Base-by-base conservation (phyloP, 2,888 invertebrate species). In the Acronicta aceris region DNA sequence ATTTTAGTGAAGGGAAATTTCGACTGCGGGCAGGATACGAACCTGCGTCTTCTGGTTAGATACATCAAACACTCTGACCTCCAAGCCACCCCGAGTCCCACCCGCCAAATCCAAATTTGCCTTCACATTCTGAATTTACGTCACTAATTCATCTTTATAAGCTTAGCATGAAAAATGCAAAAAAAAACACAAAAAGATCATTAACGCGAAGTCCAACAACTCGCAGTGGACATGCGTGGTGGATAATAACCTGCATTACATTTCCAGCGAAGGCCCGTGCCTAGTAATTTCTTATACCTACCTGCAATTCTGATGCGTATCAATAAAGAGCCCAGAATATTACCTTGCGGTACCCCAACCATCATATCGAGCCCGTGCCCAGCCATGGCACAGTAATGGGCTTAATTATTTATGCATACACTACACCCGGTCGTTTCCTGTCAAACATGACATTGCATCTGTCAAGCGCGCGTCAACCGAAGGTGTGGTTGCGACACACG, bases 401-500 rank as follows among this genome's bases (percentile, higher is more conserved):
- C 13, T 36, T 12, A 38, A 38, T 38, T 38, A 38, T 38, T 38
- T 38, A 38, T 38, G 43, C 45, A 38, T 48, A 51, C 16, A 40
- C 16, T 51, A 38, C 61, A 60, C 43, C 48, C 75, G 64, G 77
- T 51, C 74, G 63, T 61, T 59, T 50, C 73, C 71, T 79, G 78
- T 78, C 81, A 73, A 73, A 59, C 64, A 51, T 78, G 81, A 82
- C 81, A 80, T 78, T 76, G 76, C 70, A 61, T 73, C 78, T 75
- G 74, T 82, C 82, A 75, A 36, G 49, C 58, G 47, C 40, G 13
- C 54, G 66, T 60, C 65, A 72, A 16, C 45, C 49, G 70, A 77
- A 81, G 83, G 81, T 72, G 76, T 66, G 43, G 30, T 81, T 81
- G 79, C 74, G 79, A 81, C 83, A 84, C 71, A 72, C 74, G 7